These are phyloP conservation scores for Drosophila miranda DNA, from an alignment of 1,140 invertebrate species.

Conservation along the genomic window DNA sequence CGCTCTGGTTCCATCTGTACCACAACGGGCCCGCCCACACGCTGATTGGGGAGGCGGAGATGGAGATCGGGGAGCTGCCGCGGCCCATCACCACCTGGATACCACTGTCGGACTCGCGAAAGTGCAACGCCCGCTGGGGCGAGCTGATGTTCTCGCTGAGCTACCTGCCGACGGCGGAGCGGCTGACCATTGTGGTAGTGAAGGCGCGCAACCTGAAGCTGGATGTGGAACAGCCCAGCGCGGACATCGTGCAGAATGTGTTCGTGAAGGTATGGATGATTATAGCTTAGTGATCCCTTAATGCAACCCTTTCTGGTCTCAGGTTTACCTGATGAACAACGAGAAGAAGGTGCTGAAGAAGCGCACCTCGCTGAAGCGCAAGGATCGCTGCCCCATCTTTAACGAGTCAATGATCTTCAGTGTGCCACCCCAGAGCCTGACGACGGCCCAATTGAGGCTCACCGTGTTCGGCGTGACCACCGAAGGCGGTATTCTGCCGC, in stretches of 20 bases:
- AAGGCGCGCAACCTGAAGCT: conserved; percentile 89
- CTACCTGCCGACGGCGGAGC: conserved; percentile 90
- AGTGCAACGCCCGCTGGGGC: conserved; percentile 86
- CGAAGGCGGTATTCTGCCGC: conserved; percentile 83
- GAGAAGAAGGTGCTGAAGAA: conserved; percentile 91
- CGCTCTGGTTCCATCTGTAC: conserved; percentile 81
- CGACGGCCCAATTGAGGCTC: conserved; percentile 88
- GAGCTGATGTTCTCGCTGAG: conserved; percentile 93
- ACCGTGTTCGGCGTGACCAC: conserved; percentile 87
- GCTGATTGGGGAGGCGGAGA: conserved; percentile 83
- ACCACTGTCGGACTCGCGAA: conserved; percentile 82
- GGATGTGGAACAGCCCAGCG: conserved; percentile 77
- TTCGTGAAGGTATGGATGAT: conserved; percentile 67
- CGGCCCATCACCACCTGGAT: conserved; percentile 84
- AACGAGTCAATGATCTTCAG: conserved; percentile 92
- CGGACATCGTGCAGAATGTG: conserved; percentile 55
- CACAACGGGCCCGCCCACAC: conserved; percentile 80
- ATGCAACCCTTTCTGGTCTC: neutral
- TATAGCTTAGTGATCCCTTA: no score
- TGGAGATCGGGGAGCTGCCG: conserved; percentile 83
- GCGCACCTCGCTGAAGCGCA: conserved; percentile 87
- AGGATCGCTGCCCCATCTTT: conserved; percentile 89
- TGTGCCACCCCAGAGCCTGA: conserved; percentile 86
- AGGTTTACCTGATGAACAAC: conserved; percentile 90
- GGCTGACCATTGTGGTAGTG: conserved; percentile 91